Conservation (phyloP, 2,888 invertebrate species). For the Aphrophora alni region DNA sequence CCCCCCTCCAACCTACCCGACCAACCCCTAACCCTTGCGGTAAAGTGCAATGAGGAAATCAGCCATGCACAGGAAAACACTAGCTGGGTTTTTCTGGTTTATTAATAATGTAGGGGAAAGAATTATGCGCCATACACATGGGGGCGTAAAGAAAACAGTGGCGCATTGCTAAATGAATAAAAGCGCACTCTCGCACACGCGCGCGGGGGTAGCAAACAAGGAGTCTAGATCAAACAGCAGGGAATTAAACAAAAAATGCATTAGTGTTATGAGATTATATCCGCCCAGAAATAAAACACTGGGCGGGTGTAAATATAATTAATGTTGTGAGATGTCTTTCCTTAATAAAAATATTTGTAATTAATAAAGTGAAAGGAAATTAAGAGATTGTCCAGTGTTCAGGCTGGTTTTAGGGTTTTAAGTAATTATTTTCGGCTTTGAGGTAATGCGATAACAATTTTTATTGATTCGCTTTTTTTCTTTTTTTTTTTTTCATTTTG, state of each 20-base stretch:
- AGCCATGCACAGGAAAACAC: neutral
- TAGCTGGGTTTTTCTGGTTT: constrained; percentile 29
- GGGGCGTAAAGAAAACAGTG: constrained; percentile 25
- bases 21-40: too few relatives aligned
- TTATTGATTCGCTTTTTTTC: too few relatives aligned
- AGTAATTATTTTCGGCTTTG: too few relatives aligned
- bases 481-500: too few relatives aligned
- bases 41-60: constrained; percentile 6
- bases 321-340: neutral
- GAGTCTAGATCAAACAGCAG: constrained; percentile 9
- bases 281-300: neutral
- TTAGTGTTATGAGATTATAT: constrained; percentile 24
- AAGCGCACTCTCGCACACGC: constrained; percentile 12
- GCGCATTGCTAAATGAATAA: constrained; percentile 24
- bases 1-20: neutral
- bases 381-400: neutral
- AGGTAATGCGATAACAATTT: too few relatives aligned
- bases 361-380: neutral
- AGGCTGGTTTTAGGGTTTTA: too few relatives aligned
- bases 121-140: constrained; percentile 25
- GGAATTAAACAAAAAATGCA: constrained; percentile 32
- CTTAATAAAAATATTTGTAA: neutral
- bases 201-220: neutral
- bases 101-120: constrained; percentile 37
- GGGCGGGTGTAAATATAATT: neutral